Base-by-base conservation (phyloP, 2,113 vertebrate species). In the Glareola pratincola region DNA sequence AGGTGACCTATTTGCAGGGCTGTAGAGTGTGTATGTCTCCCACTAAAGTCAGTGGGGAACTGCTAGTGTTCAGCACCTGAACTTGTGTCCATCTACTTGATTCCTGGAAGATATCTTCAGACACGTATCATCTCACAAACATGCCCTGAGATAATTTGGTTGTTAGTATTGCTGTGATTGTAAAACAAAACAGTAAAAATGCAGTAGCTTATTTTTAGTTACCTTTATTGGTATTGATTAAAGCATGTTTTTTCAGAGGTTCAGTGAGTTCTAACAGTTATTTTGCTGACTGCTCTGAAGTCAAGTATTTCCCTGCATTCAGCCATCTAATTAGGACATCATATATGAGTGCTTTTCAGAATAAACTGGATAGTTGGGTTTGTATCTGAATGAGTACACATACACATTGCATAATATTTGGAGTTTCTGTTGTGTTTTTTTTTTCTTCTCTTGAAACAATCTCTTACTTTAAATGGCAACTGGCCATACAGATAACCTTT, bases 41-140 rank as follows among this genome's bases (percentile, higher is more conserved):
- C 12, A 16, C 36, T 60, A 41, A 79, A 67, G 6, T 66, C 50
- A 47, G 5, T 4, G 29, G 54, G 41, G 63, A 94, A 50, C 19
- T 8, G 9, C 36, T 72, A n/a, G 19, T 50, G 22, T 56, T 86
- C 47, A 63, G 6, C 10, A 57, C 5, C 50, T 90, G 23, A 93
- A 80, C n/a, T 80, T 73, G 20, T 37, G 32, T 76, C 72, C 24
- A 39, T 63, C 26, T 85, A 13, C 34, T 80, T 74, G 23, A 67
- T 84, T 85, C 50, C 73, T 71, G 36, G 67, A 88, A 93, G 37
- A 14, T 37, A 20, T 14, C 29, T 85, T 90, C 22, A 59, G 63
- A 63, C n/a, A 76, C 0, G 0, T 51, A 51, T 8, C 0, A 1
- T 36, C 41, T 80, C 59, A 86, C 34, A 79, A 59, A 51, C 1